These are phyloP conservation scores for Elanus axillaris DNA, from an alignment of 2,113 vertebrate species.

Conservation along the genomic window DNA sequence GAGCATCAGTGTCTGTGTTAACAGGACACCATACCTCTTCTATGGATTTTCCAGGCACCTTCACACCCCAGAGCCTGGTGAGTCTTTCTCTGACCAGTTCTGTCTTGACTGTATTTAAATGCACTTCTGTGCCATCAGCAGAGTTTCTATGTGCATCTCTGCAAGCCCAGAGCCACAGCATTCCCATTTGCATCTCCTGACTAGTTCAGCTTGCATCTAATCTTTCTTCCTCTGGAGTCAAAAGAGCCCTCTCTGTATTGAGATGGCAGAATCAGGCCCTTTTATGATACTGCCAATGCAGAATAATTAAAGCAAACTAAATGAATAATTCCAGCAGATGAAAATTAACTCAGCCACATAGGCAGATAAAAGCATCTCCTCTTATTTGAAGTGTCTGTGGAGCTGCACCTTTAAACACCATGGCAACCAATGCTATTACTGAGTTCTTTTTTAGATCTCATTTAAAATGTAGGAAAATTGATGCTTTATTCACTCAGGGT, in stretches of 20 bases:
- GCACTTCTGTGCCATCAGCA: neutral
- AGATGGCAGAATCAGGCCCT: neutral
- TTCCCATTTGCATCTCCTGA: neutral
- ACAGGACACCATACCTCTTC: neutral
- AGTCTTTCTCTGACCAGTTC: neutral
- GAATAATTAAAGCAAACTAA: conserved; percentile 56
- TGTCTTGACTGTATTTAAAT: neutral
- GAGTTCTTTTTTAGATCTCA: conserved; percentile 42
- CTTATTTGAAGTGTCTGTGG: conserved; percentile 46
- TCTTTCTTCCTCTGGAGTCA: neutral
- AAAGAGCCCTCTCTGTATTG: neutral
- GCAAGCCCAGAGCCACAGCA: neutral
- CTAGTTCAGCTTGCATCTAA: neutral
- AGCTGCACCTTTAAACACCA: conserved; percentile 56
- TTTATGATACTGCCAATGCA: conserved; percentile 17
- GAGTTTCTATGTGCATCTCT: neutral
- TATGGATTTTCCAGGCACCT: neutral
- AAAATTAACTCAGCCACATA: conserved; percentile 58
- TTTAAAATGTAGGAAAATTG: conserved; percentile 54
- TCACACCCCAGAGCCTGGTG: neutral
- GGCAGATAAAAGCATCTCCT: conserved; percentile 58
- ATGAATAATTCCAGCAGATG: conserved; percentile 51
- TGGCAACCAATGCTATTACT: conserved; percentile 52
- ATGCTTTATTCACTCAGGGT: neutral
- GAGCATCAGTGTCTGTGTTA: neutral